Percentiles rank a stretch among this genome's conserved stretches.
Conservation (phyloP, 1,140 invertebrate species). For the Protaetia brevitarsis region DNA sequence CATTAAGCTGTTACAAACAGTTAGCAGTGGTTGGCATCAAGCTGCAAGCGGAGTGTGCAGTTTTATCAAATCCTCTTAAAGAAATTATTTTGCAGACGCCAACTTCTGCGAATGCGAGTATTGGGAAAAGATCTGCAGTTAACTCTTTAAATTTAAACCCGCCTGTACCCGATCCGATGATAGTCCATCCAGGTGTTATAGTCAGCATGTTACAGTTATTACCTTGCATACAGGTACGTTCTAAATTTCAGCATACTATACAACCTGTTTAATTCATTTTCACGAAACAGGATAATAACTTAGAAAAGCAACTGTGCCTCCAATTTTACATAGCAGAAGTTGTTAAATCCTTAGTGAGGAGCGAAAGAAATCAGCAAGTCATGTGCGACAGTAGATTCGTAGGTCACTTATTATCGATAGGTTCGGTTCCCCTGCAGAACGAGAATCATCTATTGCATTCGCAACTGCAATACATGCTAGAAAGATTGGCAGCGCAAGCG, state of each 20-base stretch:
- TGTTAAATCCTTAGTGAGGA: conserved; percentile 88
- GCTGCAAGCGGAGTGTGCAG: too few species aligned
- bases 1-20: too few species aligned
- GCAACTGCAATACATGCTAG: conserved; percentile 91
- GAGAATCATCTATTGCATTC: conserved; percentile 89
- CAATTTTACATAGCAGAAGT: conserved; percentile 85
- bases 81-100: background rate
- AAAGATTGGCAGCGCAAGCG: conserved; percentile 90
- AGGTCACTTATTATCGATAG: conserved; percentile 75
- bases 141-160: conserved; percentile 73
- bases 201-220: conserved; percentile 91
- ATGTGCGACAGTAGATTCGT: conserved; percentile 95
- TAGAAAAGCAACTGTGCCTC: conserved; percentile 64
- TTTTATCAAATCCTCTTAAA: too few species aligned
- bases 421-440: conserved; percentile 77
- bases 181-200: conserved; percentile 95
- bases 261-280: background rate
- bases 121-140: conserved; percentile 54
- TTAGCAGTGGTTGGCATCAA: too few species aligned
- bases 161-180: conserved; percentile 78
- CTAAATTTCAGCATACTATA: background rate
- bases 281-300: conserved; percentile 47
- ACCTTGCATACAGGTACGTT: conserved; percentile 70
- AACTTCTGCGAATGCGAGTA: background rate
- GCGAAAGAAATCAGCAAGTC: conserved; percentile 94